Conservation (phyloP, 2,113 vertebrate species). For the Pseudopipra pipra region DNA sequence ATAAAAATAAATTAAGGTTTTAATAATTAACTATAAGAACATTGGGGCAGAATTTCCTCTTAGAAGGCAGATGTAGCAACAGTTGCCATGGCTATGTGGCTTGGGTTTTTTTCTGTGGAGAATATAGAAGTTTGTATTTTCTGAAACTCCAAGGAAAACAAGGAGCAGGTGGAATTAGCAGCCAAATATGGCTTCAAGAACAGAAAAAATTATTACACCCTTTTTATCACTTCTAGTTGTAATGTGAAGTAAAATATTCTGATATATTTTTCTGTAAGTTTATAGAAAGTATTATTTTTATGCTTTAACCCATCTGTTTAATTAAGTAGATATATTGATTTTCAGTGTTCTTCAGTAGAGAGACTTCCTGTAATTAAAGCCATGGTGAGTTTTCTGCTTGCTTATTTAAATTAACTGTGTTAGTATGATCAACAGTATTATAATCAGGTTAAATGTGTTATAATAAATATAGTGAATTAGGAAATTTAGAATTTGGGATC, state of each 20-base stretch:
- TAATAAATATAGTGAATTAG: background rate
- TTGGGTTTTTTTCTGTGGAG: background rate
- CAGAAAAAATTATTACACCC: background rate
- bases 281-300: background rate
- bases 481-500: background rate
- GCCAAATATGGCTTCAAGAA: background rate
- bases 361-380: background rate
- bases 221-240: background rate
- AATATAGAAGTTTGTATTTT: background rate
- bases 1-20: background rate
- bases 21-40: background rate
- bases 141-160: background rate
- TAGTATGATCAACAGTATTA: background rate
- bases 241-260: background rate
- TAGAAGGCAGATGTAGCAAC: background rate
- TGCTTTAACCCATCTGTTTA: background rate
- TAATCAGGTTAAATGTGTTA: background rate
- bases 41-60: background rate
- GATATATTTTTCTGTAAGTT: background rate
- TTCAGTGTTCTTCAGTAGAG: background rate
- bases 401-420: background rate
- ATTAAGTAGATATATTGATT: background rate
- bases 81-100: background rate
- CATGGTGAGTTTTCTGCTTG: background rate
- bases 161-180: background rate